Evolutionary conservation across 2,113 vertebrate species (phyloP).

Genomic region (Macrotis lagotis): DNA sequence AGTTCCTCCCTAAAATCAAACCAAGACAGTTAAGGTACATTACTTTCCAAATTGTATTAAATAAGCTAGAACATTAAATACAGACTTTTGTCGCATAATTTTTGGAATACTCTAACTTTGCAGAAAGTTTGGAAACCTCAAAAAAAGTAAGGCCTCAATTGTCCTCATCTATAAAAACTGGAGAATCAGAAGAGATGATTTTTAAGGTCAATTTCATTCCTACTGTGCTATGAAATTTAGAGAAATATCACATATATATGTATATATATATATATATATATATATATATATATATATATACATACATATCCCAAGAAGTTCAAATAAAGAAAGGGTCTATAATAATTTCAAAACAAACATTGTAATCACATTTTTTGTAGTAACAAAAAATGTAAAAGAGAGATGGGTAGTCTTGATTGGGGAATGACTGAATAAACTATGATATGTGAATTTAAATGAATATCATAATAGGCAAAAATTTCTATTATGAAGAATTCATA

Average conservation of each 20-base stretch:
- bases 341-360: not conserved
- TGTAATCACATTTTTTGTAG: not conserved
- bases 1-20: not conserved
- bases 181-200: not conserved
- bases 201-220: not conserved
- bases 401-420: not conserved
- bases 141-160: not conserved
- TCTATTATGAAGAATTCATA: not conserved
- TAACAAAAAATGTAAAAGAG: not conserved
- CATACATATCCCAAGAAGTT: not conserved
- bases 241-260: not conserved
- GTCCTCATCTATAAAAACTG: not conserved
- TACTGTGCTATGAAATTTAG: not conserved
- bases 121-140: not conserved
- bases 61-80: not conserved
- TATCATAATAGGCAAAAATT: not conserved
- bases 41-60: not conserved
- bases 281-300: not conserved
- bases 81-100: not conserved
- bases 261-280: no score
- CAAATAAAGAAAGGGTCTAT: not conserved
- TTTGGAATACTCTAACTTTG: not conserved
- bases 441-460: not conserved
- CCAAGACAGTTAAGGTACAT: not conserved
- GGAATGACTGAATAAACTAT: not conserved